A percentile compares a stretch with the other conserved stretches of the same genome.
phyloP scores from a whole-genome alignment of 2,797 vertebrate species.

The Apogon talboti region DNA sequence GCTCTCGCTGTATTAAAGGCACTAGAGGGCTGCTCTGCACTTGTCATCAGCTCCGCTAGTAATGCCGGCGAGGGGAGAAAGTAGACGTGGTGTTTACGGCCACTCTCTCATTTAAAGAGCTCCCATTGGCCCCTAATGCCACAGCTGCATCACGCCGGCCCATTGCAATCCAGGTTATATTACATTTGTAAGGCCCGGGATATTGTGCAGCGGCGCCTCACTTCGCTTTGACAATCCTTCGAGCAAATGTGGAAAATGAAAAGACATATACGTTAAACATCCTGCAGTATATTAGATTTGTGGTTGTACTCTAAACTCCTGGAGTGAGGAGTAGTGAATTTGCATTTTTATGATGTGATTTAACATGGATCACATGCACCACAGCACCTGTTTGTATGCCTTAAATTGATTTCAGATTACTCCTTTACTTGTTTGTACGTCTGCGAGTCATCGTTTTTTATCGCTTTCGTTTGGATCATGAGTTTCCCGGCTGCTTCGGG shows the following conservation, averaged over 20 bases:
- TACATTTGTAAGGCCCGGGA: conserved; percentile 52
- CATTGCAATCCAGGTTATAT: conserved; percentile 58
- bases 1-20: conserved; percentile 72
- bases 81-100: conserved; percentile 71
- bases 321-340: conserved; percentile 35
- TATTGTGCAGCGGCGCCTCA: conserved; percentile 42
- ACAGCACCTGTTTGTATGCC: conserved; percentile 10
- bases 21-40: conserved; percentile 68
- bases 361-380: conserved; percentile 22
- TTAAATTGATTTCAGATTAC: conserved; percentile 11
- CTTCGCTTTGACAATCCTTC: conserved; percentile 45
- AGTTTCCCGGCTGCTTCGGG: conserved; percentile 16
- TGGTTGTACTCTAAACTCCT: conserved; percentile 33
- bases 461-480: conserved; percentile 6
- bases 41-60: conserved; percentile 71
- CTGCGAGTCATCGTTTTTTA: neutral
- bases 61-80: conserved; percentile 43
- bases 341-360: conserved; percentile 54
- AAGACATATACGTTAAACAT: conserved; percentile 63
- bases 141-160: conserved; percentile 54
- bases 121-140: conserved; percentile 69
- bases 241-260: conserved; percentile 58
- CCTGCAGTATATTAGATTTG: conserved; percentile 49
- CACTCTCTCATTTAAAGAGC: conserved; percentile 74
- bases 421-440: conserved; percentile 1